Percentiles rank a stretch among this genome's conserved stretches.
Evolutionary conservation across 2,113 vertebrate species (phyloP).

Genomic region (Ptilorrhoa leucosticta): DNA sequence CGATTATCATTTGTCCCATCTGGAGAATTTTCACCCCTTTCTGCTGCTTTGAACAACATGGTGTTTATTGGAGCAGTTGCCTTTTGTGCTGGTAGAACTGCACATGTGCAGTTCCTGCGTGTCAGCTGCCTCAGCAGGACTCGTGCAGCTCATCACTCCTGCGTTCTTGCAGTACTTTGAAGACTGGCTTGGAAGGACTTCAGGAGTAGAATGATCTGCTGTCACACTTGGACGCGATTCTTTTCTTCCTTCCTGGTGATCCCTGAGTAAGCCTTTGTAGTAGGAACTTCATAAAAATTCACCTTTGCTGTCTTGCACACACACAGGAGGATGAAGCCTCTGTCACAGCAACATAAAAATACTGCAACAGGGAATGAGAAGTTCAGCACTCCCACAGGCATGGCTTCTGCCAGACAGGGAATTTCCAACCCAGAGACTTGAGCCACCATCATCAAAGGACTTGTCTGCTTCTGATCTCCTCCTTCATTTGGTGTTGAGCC

Average conservation of each 20-base stretch:
- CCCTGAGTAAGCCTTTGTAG: background rate
- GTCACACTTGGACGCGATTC: background rate
- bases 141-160: background rate
- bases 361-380: background rate
- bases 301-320: background rate
- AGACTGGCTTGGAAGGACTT: background rate
- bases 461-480: background rate
- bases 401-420: background rate
- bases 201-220: background rate
- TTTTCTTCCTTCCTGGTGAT: background rate
- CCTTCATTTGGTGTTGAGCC: background rate
- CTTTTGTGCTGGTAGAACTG: background rate
- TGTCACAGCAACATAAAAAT: background rate
- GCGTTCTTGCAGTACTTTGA: background rate
- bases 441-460: background rate
- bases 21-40: background rate
- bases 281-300: background rate
- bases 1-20: background rate
- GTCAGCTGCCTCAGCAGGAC: background rate
- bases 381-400: background rate
- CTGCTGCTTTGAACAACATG: background rate
- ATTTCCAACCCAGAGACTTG: background rate
- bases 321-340: background rate
- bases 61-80: background rate
- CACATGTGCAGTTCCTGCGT: background rate